Conservation (phyloP, 2,888 invertebrate species). For the Nomada ferruginata region DNA sequence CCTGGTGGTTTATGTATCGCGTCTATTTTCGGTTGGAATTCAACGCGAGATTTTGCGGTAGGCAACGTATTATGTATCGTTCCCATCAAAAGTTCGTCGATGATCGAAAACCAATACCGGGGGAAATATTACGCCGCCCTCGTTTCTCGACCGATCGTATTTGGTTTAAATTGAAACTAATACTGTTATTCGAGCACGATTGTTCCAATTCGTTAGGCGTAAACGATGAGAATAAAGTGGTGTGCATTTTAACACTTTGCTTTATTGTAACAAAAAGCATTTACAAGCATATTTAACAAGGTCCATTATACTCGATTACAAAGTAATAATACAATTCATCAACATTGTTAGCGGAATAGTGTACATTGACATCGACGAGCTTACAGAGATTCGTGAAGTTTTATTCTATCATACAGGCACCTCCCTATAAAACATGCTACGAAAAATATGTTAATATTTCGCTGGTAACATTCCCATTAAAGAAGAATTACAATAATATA, state of each 20-base stretch:
- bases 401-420: not conserved
- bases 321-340: not conserved
- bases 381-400: not conserved
- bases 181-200: not conserved
- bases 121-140: constrained; percentile 11
- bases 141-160: constrained; percentile 35
- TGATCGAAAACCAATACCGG: constrained; percentile 44
- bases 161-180: constrained; percentile 34
- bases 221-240: no score
- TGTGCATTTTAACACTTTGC: constrained; percentile 3
- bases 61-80: constrained; percentile 28
- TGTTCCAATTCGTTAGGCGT: no score
- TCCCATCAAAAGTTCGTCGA: constrained; percentile 40
- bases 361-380: not conserved
- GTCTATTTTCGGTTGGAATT: constrained; percentile 70
- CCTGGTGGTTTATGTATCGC: constrained; percentile 42
- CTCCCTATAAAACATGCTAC: not conserved
- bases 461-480: not conserved
- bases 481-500: not conserved
- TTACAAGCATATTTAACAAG: constrained; percentile 39
- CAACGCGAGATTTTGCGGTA: constrained; percentile 41
- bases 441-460: not conserved
- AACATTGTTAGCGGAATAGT: not conserved
- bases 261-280: constrained; percentile 55
- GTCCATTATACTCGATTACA: not conserved